A percentile compares a stretch with the other conserved stretches of the same genome.
These are phyloP conservation scores for Pristionchus pacificus DNA, from an alignment of 1,140 invertebrate genomes.

Conservation along the genomic window DNA sequence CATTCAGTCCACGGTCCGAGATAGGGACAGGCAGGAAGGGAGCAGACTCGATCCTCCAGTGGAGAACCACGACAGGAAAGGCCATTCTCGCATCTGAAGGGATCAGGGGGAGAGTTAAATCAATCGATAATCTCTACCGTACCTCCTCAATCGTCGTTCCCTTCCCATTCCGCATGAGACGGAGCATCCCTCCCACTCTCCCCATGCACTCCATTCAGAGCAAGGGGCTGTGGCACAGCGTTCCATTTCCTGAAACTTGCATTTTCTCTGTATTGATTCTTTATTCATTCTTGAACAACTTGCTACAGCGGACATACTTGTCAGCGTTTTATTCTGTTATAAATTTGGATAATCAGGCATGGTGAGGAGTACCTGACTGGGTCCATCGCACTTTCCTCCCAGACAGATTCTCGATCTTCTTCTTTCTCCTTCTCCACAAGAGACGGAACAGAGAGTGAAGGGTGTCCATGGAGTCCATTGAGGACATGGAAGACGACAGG, in stretches of 20 bases:
- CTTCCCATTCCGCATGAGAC: slow-evolving; percentile 23
- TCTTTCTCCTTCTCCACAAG: slow-evolving; percentile 32
- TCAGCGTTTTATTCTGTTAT: no score
- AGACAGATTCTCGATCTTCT: slow-evolving; percentile 19
- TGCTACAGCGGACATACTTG: no score
- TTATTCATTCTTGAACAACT: no score
- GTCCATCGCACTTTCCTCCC: slow-evolving; percentile 25
- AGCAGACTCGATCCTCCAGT: slow-evolving; percentile 25
- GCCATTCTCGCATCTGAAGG: slow-evolving; percentile 20
- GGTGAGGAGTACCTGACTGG: slow-evolving; percentile 19
- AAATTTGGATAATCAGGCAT: no score
- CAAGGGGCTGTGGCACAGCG: slow-evolving; percentile 26
- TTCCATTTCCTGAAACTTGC: slow-evolving; percentile 26
- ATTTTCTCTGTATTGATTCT: not conserved
- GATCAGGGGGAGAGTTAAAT: not conserved
- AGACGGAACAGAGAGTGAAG: slow-evolving; percentile 24
- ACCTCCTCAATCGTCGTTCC: slow-evolving; percentile 14
- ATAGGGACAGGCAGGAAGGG: slow-evolving; percentile 35
- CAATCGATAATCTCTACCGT: not conserved
- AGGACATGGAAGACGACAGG: slow-evolving; percentile 19
- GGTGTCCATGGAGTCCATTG: slow-evolving; percentile 28
- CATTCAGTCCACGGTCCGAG: slow-evolving; percentile 73
- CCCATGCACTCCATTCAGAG: slow-evolving; percentile 27
- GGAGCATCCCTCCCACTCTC: slow-evolving; percentile 31
- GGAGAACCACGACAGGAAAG: slow-evolving; percentile 28